A percentile compares a stretch with the other conserved stretches of the same genome.
phyloP scores from a whole-genome alignment of 2,797 vertebrate species.

The Tokudaia tokunoshimensis region DNA sequence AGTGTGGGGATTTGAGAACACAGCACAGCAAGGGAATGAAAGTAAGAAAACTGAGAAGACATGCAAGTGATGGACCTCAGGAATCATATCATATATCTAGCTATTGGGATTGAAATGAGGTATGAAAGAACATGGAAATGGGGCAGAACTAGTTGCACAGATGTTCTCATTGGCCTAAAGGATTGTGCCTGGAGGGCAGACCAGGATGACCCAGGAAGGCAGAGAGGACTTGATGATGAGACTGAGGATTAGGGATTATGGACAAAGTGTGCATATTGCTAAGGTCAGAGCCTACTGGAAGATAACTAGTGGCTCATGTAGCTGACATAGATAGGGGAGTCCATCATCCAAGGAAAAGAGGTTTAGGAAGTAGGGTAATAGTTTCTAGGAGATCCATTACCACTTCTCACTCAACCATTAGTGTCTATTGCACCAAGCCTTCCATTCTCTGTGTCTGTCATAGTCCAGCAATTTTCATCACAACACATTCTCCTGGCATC shows the following conservation, averaged over 20 bases:
- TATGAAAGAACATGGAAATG: background rate
- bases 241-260: background rate
- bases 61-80: too few relatives aligned
- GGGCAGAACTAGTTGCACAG: too few relatives aligned
- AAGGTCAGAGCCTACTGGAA: background rate
- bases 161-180: background rate
- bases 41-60: background rate
- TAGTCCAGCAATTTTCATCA: background rate
- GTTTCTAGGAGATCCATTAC: background rate
- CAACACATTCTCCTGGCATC: background rate
- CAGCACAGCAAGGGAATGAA: background rate
- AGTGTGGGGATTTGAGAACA: background rate
- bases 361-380: background rate
- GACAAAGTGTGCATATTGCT: background rate
- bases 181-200: background rate
- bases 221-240: background rate
- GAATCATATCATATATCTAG: background rate
- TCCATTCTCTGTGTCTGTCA: rapidly evolving
- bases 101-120: background rate
- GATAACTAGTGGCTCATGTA: background rate
- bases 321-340: background rate
- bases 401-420: too few relatives aligned
- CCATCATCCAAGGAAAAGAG: background rate
- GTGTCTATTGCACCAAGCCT: too few relatives aligned
- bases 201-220: background rate